Base-by-base conservation (phyloP, 2,797 vertebrate species). In the Micropoecilia bifurca region DNA sequence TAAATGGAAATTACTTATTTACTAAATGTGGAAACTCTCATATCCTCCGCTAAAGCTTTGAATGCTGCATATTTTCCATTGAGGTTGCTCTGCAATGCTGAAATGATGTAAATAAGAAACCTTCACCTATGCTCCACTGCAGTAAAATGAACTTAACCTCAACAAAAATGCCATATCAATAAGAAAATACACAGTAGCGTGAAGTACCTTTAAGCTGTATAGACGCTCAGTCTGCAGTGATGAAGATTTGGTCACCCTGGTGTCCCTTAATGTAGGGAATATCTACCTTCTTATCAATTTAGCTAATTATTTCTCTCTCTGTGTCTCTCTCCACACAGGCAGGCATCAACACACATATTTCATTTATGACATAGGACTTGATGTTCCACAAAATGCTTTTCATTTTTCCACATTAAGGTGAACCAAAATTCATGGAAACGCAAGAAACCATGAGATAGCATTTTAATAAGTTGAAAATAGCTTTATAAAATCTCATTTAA, bases 1-100 rank as follows among this genome's bases (percentile, higher is more conserved):
- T 76, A 50, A 72, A 74, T 14, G 61, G 22, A 83, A 75, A 25
- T 57, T 16, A 68, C 12, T 39, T 39, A 59, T 28, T 63, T 16
- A 8, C 2, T 36, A 4, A 63, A 61, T 33, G 28, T 61, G 28
- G 28, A 33, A 33, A 33, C n/a, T 63, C 30, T 20, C 6, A 36
- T 63, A 63, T 13, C 16, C 18, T 6, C 33, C 9, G 8, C 33
- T 36, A 36, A 36, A 36, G 7, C 30, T 36, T 3, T 63, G 33
- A 63, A 63, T 63, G 16, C 14, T 63, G 30, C 33, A 4, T 20
- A 36, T 36, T 63, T 36, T 36, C 61, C 36, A 7, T 63, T 36
- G 36, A 18, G 36, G 61, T 20, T 63, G 33, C 33, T 63, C 8
- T 63, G 16, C 16, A 63, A 36, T 63, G 16, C 16, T 36, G 18